phyloP scores from a whole-genome alignment of 2,888 invertebrate genomes.

The Oithona nana region DNA sequence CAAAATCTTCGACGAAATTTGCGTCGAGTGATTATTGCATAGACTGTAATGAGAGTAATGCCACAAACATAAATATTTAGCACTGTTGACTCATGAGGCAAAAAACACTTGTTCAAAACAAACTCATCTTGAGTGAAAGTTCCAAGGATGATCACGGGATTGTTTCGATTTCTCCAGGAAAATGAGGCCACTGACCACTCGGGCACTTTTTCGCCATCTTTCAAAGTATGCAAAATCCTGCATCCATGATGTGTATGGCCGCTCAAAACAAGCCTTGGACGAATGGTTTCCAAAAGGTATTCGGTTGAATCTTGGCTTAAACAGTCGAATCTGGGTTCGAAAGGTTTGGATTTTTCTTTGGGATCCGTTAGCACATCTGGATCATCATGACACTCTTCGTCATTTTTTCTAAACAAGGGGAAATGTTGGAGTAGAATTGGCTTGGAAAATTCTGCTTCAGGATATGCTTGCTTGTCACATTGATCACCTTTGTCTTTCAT shows the following conservation, averaged over 20 bases:
- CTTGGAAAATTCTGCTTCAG: too few species aligned
- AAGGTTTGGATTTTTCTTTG: slow-evolving; percentile 39
- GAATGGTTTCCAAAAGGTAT: slow-evolving; percentile 37
- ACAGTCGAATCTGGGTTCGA: slow-evolving; percentile 73
- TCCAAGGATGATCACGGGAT: slow-evolving; percentile 71
- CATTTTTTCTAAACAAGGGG: slow-evolving; percentile 74
- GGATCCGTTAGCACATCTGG: slow-evolving; percentile 55
- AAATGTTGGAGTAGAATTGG: slow-evolving; percentile 49
- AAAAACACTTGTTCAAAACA: slow-evolving; percentile 43
- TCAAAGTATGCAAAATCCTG: slow-evolving; percentile 34
- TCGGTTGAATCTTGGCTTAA: slow-evolving; percentile 64
- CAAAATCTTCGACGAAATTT: neutral
- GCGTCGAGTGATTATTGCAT: neutral
- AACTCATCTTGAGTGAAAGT: neutral
- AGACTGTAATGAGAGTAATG: slow-evolving; percentile 30
- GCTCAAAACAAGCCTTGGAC: slow-evolving; percentile 59
- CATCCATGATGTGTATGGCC: slow-evolving; percentile 92
- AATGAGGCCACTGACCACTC: slow-evolving; percentile 73
- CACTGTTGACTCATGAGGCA: slow-evolving; percentile 59
- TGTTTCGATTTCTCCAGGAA: slow-evolving; percentile 81
- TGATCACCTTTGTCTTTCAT: neutral
- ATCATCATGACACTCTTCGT: slow-evolving; percentile 52
- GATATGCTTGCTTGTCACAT: too few species aligned
- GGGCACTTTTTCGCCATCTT: slow-evolving; percentile 22
- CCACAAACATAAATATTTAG: slow-evolving; percentile 40